Percentiles rank a stretch among this genome's conserved stretches.
Conservation (phyloP, 2,113 vertebrate species). For the Hemichromis elongatus region DNA sequence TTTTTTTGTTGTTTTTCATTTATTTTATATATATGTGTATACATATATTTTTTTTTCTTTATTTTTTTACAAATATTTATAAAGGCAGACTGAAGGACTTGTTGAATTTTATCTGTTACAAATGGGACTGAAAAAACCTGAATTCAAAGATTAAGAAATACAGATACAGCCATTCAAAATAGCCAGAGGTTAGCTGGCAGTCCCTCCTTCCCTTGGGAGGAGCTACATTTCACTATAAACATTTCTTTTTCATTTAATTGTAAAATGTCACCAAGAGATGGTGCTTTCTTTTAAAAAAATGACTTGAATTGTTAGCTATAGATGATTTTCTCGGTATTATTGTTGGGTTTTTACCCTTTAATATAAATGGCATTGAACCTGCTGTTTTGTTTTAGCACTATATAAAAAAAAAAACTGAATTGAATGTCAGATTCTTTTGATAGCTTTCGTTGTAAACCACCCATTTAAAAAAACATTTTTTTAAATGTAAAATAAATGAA, state of each 20-base stretch:
- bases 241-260: neutral
- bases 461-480: neutral
- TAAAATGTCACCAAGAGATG: neutral
- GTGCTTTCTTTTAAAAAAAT: neutral
- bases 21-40: no score
- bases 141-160: neutral
- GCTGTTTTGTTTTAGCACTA: rapidly evolving
- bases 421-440: neutral
- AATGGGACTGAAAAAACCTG: neutral
- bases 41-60: no score
- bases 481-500: neutral
- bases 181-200: neutral
- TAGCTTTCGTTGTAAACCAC: neutral
- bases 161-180: neutral
- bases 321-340: neutral
- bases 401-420: neutral
- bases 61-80: neutral
- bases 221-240: neutral
- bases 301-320: neutral
- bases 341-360: neutral
- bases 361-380: neutral
- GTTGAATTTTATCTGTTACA: neutral
- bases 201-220: neutral
- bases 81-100: neutral
- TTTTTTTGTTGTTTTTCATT: neutral